Percentiles rank a stretch among this genome's conserved stretches.
phyloP scores from a whole-genome alignment of 2,113 vertebrate genomes.

The Felis chaus region DNA sequence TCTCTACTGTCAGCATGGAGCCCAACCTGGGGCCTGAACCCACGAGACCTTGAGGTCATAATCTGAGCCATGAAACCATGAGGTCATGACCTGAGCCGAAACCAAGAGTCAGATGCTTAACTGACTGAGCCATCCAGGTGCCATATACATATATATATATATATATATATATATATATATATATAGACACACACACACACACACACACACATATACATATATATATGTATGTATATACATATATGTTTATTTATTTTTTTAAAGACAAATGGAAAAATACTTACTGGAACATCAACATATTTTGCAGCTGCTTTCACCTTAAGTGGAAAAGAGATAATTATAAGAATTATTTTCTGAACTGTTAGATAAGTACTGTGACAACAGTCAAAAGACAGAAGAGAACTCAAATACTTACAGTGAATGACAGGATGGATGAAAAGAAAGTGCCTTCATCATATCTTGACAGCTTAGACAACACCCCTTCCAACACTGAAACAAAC shows the following conservation, averaged over 20 bases:
- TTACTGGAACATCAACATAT: slow-evolving; percentile 97
- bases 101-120: too few species aligned
- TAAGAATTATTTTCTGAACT: slow-evolving; percentile 58
- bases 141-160: too few species aligned
- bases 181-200: too few species aligned
- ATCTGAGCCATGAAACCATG: too few species aligned
- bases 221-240: not conserved
- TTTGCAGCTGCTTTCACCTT: slow-evolving; percentile 98
- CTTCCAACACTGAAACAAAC: slow-evolving; percentile 93
- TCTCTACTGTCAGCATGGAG: too few species aligned
- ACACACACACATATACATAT: fast-evolving
- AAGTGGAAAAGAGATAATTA: slow-evolving; percentile 77
- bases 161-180: too few species aligned
- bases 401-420: slow-evolving; percentile 92
- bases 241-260: not conserved
- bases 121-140: too few species aligned
- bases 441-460: slow-evolving; percentile 98
- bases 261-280: slow-evolving; percentile 80
- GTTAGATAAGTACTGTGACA: not conserved
- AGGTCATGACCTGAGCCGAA: too few species aligned
- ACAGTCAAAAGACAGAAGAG: slow-evolving; percentile 48
- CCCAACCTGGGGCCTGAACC: too few species aligned
- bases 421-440: slow-evolving; percentile 97
- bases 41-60: too few species aligned
- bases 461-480: slow-evolving; percentile 94